Evolutionary conservation across 2,888 invertebrate genomes (phyloP), one percentile per base, ranked within the genome.

Genomic region (Strigamia crassipes): DNA sequence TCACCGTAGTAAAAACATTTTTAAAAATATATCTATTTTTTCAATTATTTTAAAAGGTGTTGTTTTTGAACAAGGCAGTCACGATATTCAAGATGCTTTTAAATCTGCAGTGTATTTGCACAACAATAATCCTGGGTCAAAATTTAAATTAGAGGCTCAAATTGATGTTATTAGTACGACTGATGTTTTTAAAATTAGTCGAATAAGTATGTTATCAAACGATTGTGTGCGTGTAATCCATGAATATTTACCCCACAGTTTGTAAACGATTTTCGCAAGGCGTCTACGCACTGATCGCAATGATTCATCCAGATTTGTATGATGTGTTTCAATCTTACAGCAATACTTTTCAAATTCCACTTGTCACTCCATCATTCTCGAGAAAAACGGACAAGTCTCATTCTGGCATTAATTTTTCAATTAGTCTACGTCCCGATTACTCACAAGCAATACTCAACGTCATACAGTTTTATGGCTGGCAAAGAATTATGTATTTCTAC

Each of bases 401-500:
- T 23, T 95, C 83, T 34, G 78, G 18, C 87, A 84, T 84, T 82
- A 84, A 85, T 82, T 86, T 83, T 82, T 96, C 96, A 81, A 93
- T 96, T 86, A 95, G 95, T 88, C 94, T 99, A 93, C 92, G 96
- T 84, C 98, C 99, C 56, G 95, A 97, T 89, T 97, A 97, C 89
- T 96, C 97, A 88, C 93, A 93, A 86, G 97, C 98, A 83, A 94
- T 99, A 87, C 94, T 97, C 85, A 97, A 97, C 89, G 94, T 97
- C 83, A 96, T 99, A 86, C 91, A 93, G 84, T 93, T 94, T 89
- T 98, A 98, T 88, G 94, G 93, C 78, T 97, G 96, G 96, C 92
- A 92, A 85, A 92, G 93, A 87, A 92, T 96, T 85, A 94, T 96
- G 86, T 96, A 95, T 89, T 90, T 96, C 85, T 96, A 96, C 88